phyloP scores from a whole-genome alignment of 2,113 vertebrate genomes.

The Okapia johnstoni region DNA sequence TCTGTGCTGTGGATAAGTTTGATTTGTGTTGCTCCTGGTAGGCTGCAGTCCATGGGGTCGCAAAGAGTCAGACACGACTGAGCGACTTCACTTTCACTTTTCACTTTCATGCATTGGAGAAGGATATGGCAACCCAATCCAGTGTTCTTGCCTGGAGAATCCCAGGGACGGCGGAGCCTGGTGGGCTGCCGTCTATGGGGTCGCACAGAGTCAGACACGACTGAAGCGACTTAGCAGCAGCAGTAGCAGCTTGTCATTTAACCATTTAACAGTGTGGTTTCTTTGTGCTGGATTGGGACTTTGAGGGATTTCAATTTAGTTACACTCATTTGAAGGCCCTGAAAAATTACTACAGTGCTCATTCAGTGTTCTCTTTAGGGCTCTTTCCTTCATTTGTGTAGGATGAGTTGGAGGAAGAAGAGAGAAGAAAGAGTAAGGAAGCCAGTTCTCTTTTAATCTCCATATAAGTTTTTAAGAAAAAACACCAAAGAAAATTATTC shows the following conservation, averaged over 20 bases:
- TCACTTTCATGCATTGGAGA: too few species aligned
- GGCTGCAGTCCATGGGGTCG: too few species aligned
- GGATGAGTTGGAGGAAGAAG: not conserved
- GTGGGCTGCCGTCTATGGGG: too few species aligned
- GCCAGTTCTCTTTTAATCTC: not conserved
- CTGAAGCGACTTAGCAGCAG: too few species aligned
- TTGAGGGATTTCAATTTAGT: not conserved
- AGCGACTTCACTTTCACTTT: too few species aligned
- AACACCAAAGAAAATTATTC: constrained; percentile 9
- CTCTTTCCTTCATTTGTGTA: not conserved
- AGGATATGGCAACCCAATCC: too few species aligned
- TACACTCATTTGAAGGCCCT: not conserved
- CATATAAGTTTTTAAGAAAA: not conserved
- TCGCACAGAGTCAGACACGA: too few species aligned
- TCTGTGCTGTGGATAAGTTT: not conserved
- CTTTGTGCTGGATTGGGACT: not conserved
- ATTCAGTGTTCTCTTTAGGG: not conserved
- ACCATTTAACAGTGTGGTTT: not conserved
- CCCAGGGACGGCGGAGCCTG: too few species aligned
- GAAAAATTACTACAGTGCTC: not conserved
- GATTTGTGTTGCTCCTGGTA: not conserved
- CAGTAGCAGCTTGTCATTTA: not conserved
- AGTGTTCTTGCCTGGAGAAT: too few species aligned
- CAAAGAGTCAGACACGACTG: too few species aligned
- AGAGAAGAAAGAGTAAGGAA: not conserved